phyloP scores from a whole-genome alignment of 2,888 invertebrate genomes.

The Stictocephala bisonia region DNA sequence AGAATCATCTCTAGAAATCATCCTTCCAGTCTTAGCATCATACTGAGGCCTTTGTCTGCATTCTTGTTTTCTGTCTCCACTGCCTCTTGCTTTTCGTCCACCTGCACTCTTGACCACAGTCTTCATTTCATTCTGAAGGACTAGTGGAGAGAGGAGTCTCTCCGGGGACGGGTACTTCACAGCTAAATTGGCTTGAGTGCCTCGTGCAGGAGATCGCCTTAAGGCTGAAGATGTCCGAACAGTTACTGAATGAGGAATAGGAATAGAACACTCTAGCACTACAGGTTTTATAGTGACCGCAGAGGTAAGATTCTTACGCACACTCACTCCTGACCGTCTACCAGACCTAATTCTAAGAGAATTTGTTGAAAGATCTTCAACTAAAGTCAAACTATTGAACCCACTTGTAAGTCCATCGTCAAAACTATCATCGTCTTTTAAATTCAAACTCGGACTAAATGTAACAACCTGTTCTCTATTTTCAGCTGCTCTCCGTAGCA shows the following conservation, averaged over 20 bases:
- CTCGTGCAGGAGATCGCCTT: conserved; percentile 20
- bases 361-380: conserved; percentile 6
- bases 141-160: conserved; percentile 17
- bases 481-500: conserved; percentile 2
- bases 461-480: not conserved
- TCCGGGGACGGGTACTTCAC: conserved; percentile 34
- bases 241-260: not conserved
- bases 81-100: not conserved
- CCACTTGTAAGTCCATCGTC: not conserved
- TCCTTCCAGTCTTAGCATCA: conserved; percentile 18
- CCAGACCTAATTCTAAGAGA: not conserved
- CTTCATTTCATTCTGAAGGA: not conserved
- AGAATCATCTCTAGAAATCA: conserved; percentile 28
- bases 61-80: not conserved
- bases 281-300: conserved; percentile 23
- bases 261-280: conserved; percentile 31
- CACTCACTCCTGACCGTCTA: not conserved
- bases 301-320: not conserved
- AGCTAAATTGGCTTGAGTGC: not conserved
- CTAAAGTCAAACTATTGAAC: not conserved
- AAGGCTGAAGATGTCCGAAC: conserved; percentile 25
- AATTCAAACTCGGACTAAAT: not conserved
- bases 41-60: conserved; percentile 1
- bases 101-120: not conserved
- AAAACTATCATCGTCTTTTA: not conserved